phyloP scores from a whole-genome alignment of 1,140 invertebrate species.

The Homarus americanus region DNA sequence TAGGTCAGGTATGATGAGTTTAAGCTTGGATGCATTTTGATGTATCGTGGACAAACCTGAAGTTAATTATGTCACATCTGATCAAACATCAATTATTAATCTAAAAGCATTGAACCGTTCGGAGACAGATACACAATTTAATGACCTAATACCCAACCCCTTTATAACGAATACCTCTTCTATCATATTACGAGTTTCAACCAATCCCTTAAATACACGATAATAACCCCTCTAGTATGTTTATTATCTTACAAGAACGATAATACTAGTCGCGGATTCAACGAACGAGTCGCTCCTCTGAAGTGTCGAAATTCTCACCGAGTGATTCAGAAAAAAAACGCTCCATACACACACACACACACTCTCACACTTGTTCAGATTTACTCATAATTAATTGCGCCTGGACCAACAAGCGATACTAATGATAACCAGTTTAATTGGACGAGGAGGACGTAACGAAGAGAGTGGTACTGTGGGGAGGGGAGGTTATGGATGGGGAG shows the following conservation, averaged over 20 bases:
- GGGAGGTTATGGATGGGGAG: not conserved
- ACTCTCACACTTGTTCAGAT: conserved; percentile 37
- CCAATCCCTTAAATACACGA: too few relatives aligned
- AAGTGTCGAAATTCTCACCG: too few relatives aligned
- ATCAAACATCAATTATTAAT: conserved; percentile 56
- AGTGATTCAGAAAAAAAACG: too few relatives aligned
- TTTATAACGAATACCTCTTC: not conserved
- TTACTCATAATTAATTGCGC: conserved; percentile 34
- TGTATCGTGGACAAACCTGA: not conserved
- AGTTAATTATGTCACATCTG: conserved; percentile 51
- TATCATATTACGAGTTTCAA: too few relatives aligned
- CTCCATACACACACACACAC: not conserved
- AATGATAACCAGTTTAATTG: conserved; percentile 61
- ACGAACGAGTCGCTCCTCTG: too few relatives aligned
- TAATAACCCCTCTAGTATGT: too few relatives aligned
- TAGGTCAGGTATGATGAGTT: too few relatives aligned
- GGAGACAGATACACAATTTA: not conserved
- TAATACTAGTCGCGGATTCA: too few relatives aligned
- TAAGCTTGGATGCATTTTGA: not conserved
- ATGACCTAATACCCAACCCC: not conserved
- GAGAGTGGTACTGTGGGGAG: not conserved
- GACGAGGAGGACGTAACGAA: too few relatives aligned
- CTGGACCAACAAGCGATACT: conserved; percentile 22
- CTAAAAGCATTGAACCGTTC: conserved; percentile 16
- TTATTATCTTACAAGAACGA: too few relatives aligned